Conservation (phyloP, 2,888 invertebrate species). For the Caenorhabditis becei region DNA sequence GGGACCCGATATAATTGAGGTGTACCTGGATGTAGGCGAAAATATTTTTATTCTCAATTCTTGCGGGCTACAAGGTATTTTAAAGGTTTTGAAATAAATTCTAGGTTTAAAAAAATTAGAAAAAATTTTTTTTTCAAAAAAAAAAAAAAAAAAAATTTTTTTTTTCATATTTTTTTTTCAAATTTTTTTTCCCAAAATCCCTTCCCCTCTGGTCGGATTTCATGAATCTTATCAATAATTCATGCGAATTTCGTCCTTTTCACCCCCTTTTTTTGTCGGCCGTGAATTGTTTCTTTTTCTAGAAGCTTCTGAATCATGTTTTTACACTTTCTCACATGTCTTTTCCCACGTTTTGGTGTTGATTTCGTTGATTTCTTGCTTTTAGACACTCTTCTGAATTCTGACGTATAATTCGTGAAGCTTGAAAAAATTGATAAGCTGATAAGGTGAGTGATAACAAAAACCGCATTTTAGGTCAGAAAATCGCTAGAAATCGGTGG, state of each 20-base stretch:
- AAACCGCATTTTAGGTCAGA: too few species aligned
- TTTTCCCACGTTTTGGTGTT: not conserved
- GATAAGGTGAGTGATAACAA: not conserved
- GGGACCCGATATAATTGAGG: not conserved
- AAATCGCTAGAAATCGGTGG: too few species aligned
- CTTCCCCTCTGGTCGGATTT: too few species aligned
- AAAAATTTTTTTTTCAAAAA: too few species aligned
- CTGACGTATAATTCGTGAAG: too few species aligned
- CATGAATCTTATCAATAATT: not conserved
- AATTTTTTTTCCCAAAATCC: not conserved
- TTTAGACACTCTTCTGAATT: not conserved
- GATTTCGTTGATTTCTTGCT: not conserved
- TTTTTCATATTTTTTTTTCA: not conserved
- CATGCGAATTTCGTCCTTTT: slow-evolving; percentile 7
- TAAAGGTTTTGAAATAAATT: too few species aligned
- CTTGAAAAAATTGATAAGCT: not conserved
- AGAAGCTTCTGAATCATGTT: not conserved
- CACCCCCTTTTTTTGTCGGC: not conserved
- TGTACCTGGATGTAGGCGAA: not conserved
- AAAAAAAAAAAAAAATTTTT: too few species aligned
- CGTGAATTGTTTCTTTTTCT: not conserved
- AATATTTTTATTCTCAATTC: not conserved
- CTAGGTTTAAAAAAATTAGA: too few species aligned
- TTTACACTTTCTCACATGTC: not conserved
- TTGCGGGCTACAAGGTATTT: not conserved